phyloP scores from a whole-genome alignment of 1,140 invertebrate genomes.

The Rhynchophorus ferrugineus region DNA sequence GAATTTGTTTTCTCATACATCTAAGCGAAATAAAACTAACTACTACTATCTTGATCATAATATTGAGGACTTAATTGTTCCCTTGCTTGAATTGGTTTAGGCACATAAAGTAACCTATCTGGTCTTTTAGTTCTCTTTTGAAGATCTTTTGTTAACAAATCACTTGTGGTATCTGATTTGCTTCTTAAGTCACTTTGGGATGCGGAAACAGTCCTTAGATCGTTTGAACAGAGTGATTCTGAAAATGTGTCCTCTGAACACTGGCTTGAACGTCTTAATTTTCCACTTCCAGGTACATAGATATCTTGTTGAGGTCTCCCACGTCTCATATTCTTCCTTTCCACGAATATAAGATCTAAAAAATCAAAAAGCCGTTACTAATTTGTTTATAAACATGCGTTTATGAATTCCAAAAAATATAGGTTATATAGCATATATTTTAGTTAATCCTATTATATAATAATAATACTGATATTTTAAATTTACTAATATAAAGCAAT shows the following conservation, averaged over 20 bases:
- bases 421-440: conserved; percentile 10
- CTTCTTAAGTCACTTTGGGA: conserved; percentile 15
- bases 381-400: conserved; percentile 27
- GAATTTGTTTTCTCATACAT: conserved; percentile 2
- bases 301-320: conserved; percentile 45
- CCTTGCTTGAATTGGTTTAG: conserved; percentile 46
- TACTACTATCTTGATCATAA: conserved; percentile 9
- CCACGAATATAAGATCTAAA: conserved; percentile 22
- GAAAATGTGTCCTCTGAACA: conserved; percentile 42
- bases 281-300: conserved; percentile 56
- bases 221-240: conserved; percentile 37
- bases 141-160: conserved; percentile 31
- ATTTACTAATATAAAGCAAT: too few relatives aligned
- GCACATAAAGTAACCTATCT: conserved; percentile 49
- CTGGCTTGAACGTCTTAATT: conserved; percentile 48
- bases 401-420: conserved; percentile 1
- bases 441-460: too few relatives aligned
- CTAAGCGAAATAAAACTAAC: conserved; percentile 8
- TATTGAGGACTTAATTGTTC: conserved; percentile 40
- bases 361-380: conserved; percentile 1
- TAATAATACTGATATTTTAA: too few relatives aligned
- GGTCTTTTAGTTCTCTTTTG: conserved; percentile 47
- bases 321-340: conserved; percentile 35
- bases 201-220: conserved; percentile 10
- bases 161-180: conserved; percentile 23